Evolutionary conservation across 2,797 vertebrate species (phyloP).

Genomic region (Cirrhinus molitorella): DNA sequence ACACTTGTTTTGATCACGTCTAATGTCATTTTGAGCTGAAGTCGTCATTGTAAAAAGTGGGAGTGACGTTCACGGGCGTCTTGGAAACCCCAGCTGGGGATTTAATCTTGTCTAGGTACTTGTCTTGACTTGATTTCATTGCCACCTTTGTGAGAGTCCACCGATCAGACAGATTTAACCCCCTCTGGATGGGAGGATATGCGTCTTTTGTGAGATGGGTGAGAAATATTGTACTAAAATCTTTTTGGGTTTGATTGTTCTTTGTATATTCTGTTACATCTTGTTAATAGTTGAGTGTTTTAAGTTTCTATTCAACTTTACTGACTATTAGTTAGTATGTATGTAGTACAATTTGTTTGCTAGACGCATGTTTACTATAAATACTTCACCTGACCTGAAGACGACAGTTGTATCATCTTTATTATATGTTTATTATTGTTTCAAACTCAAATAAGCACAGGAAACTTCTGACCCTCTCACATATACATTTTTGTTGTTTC

Average conservation of each 20-base stretch:
- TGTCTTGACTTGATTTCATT: slow-evolving; percentile 33
- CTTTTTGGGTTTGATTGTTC: neutral
- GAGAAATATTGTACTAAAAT: neutral
- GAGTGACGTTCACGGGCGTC: neutral
- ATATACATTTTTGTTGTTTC: neutral
- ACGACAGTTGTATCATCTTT: neutral
- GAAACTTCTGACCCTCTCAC: neutral
- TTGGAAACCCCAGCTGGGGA: slow-evolving; percentile 26
- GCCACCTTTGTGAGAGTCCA: slow-evolving; percentile 5
- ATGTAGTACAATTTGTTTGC: too few relatives aligned
- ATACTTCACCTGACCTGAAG: neutral
- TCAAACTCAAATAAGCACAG: neutral
- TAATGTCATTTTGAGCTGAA: slow-evolving; percentile 7
- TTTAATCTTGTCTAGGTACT: slow-evolving; percentile 9
- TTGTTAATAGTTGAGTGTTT: neutral
- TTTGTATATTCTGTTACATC: neutral
- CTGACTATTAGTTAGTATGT: neutral
- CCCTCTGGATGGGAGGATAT: neutral
- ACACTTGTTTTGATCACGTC: slow-evolving; percentile 10
- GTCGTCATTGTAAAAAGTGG: neutral
- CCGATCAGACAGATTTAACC: neutral
- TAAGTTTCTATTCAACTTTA: neutral
- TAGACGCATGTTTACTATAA: too few relatives aligned
- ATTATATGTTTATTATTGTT: too few relatives aligned
- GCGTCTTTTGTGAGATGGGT: neutral